Percentiles rank a stretch among this genome's conserved stretches.
Evolutionary conservation across 2,888 invertebrate species (phyloP).

Genomic region (Xestia ashworthii): DNA sequence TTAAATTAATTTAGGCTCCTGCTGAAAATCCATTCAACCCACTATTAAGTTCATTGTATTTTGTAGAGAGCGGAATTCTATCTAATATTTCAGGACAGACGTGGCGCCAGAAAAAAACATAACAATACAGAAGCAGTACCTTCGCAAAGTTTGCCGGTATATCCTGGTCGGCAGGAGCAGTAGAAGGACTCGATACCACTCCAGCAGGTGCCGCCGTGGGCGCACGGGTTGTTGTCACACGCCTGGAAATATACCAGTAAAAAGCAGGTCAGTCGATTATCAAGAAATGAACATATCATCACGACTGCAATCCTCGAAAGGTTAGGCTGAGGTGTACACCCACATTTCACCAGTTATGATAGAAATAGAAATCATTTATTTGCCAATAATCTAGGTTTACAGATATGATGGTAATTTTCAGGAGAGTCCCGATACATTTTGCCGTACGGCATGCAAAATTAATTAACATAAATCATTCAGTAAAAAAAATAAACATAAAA

Average conservation of each 20-base stretch:
- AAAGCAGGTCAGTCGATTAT: not conserved
- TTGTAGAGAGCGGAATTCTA: not conserved
- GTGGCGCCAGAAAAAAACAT: not conserved
- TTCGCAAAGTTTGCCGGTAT: conserved; percentile 95
- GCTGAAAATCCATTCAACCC: no score
- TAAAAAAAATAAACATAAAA: no score
- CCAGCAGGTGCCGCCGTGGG: conserved; percentile 95
- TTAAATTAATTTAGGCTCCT: no score
- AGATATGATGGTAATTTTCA: no score
- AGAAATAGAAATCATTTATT: no score
- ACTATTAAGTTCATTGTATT: not conserved
- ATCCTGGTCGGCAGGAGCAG: conserved; percentile 95
- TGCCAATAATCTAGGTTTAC: no score
- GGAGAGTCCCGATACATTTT: no score
- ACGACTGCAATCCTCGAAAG: not conserved
- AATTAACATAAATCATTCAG: no score
- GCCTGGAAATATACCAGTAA: conserved; percentile 85
- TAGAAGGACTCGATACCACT: conserved; percentile 94
- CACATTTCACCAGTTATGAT: not conserved
- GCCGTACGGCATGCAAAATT: no score
- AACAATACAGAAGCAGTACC: conserved; percentile 82
- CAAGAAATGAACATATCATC: not conserved
- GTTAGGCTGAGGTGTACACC: not conserved
- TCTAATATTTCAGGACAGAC: not conserved
- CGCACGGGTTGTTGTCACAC: conserved; percentile 94